Conservation (phyloP, 2,113 vertebrate species). For the Megaleporinus macrocephalus region DNA sequence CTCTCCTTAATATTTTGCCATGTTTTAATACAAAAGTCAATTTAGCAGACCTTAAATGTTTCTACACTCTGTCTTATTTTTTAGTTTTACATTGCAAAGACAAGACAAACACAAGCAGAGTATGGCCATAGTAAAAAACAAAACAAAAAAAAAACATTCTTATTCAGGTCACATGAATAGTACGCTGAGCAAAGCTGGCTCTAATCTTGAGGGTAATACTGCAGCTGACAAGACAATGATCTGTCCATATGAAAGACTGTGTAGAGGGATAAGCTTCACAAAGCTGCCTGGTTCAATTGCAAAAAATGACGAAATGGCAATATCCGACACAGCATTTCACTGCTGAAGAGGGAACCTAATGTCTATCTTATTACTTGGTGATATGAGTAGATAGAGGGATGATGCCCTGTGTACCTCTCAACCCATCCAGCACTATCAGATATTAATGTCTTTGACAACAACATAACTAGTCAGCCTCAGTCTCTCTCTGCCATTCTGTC, state of each 20-base stretch:
- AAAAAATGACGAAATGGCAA: slow-evolving; percentile 24
- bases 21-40: neutral
- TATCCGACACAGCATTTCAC: slow-evolving; percentile 6
- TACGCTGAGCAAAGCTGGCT: neutral
- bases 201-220: slow-evolving; percentile 8
- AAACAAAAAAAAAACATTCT: neutral
- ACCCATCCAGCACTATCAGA: neutral
- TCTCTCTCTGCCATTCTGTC: neutral
- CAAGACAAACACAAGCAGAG: neutral
- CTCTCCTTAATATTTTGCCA: neutral
- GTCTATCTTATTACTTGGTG: slow-evolving; percentile 3
- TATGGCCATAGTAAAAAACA: neutral
- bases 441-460: slow-evolving; percentile 4
- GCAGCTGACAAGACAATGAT: slow-evolving; percentile 9
- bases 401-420: neutral
- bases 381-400: neutral
- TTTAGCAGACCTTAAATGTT: neutral
- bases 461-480: neutral
- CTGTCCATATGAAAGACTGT: slow-evolving; percentile 17
- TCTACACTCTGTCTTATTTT: too few species aligned
- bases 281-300: slow-evolving; percentile 2
- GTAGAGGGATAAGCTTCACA: slow-evolving; percentile 30
- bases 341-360: neutral
- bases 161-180: neutral
- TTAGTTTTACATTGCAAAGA: neutral